Conservation (phyloP, 2,888 invertebrate genomes). For the Harpalus rubripes region DNA sequence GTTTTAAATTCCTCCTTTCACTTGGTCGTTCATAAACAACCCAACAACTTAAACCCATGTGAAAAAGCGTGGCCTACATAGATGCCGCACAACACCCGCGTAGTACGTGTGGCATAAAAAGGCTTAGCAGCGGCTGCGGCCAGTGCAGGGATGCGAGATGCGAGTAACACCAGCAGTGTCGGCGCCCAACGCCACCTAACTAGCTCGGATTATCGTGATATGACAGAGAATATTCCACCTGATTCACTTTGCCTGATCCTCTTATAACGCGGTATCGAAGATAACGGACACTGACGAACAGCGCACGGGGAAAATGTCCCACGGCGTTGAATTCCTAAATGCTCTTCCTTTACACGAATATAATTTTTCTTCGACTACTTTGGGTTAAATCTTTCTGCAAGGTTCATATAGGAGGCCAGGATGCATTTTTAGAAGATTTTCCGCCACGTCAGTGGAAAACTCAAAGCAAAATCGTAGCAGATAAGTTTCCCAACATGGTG, state of each 20-base stretch:
- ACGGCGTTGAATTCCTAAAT: neutral
- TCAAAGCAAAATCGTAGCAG: no score
- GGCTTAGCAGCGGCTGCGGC: slow-evolving; percentile 33
- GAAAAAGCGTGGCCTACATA: slow-evolving; percentile 2
- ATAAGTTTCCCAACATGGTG: no score
- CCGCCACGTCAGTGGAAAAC: no score
- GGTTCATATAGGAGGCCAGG: no score
- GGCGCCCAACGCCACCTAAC: slow-evolving; percentile 38
- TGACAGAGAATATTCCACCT: slow-evolving; percentile 63
- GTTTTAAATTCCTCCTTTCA: neutral
- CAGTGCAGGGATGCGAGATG: slow-evolving; percentile 8
- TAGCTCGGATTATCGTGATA: slow-evolving; percentile 63
- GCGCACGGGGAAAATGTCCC: neutral
- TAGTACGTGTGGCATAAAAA: slow-evolving; percentile 47
- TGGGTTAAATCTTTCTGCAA: no score
- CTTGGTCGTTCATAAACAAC: neutral
- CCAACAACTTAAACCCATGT: neutral
- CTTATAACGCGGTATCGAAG: slow-evolving; percentile 58
- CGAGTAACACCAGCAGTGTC: slow-evolving; percentile 10
- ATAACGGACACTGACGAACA: slow-evolving; percentile 20
- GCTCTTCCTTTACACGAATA: no score
- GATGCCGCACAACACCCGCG: neutral
- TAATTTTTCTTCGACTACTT: no score
- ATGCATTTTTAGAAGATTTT: no score
- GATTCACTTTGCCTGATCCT: slow-evolving; percentile 62